phyloP scores from a whole-genome alignment of 1,140 invertebrate genomes.

The Drosophila subpulchrella region DNA sequence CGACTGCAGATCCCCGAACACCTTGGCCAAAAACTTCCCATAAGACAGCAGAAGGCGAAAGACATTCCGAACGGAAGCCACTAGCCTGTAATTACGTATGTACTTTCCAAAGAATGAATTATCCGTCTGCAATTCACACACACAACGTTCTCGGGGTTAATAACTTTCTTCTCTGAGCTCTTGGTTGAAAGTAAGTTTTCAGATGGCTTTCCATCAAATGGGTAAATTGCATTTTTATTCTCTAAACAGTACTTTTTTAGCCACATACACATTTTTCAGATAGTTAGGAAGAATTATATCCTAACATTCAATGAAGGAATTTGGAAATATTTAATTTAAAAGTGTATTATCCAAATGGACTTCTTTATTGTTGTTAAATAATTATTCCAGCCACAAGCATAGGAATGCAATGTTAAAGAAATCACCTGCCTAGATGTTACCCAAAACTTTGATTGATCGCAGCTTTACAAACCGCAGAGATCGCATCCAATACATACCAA shows the following conservation, averaged over 20 bases:
- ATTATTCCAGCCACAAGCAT: neutral
- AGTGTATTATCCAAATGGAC: neutral
- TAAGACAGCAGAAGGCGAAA: constrained; percentile 25
- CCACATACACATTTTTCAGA: too few species aligned
- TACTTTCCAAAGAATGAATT: constrained; percentile 11
- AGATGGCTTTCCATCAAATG: neutral
- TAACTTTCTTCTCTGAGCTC: neutral
- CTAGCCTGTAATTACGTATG: constrained; percentile 12
- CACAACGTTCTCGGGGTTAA: neutral
- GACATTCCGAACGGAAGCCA: constrained; percentile 28
- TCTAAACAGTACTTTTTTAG: too few species aligned
- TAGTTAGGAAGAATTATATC: too few species aligned
- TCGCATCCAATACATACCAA: constrained; percentile 39
- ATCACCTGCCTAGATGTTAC: neutral
- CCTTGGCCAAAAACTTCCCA: constrained; percentile 14
- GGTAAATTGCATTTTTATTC: too few species aligned
- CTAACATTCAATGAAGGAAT: too few species aligned
- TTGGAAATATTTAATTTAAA: neutral
- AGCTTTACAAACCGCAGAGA: constrained; percentile 23
- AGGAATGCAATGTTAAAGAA: neutral
- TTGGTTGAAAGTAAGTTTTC: neutral
- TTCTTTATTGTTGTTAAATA: neutral
- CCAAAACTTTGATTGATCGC: constrained; percentile 31
- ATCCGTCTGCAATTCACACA: constrained; percentile 12
- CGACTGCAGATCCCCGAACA: constrained; percentile 10